Percentiles rank a stretch among this genome's conserved stretches.
Conservation (phyloP, 2,113 vertebrate species). For the Shinisaurus crocodilurus region DNA sequence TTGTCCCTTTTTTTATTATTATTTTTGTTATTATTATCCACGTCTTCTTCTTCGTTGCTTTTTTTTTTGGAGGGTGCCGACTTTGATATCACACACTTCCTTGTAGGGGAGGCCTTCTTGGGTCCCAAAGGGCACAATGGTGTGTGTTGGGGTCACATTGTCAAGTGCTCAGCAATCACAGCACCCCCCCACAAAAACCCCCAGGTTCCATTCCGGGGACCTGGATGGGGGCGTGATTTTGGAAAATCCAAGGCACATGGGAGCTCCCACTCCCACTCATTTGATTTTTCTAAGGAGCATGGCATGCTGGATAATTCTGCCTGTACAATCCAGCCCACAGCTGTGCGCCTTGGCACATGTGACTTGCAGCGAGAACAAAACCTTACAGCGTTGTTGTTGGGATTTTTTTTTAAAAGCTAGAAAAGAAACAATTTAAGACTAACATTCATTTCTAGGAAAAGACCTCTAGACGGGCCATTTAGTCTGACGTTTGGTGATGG, state of each 20-base stretch:
- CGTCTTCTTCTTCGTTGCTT: slow-evolving; percentile 37
- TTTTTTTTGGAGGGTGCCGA: slow-evolving; percentile 25
- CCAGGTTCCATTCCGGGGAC: background rate
- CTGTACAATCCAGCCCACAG: background rate
- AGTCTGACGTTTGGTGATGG: background rate
- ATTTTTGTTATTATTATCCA: slow-evolving; percentile 2
- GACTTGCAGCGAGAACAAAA: background rate
- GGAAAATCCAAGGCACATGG: background rate
- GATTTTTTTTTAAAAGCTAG: background rate
- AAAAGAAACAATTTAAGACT: background rate
- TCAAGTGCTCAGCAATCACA: background rate
- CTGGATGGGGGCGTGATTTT: background rate
- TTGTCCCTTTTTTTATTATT: slow-evolving; percentile 29
- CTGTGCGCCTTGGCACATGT: background rate
- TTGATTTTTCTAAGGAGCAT: background rate
- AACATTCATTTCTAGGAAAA: background rate
- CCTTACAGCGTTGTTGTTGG: background rate
- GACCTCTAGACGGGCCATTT: slow-evolving; percentile 12
- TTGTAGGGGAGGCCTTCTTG: background rate
- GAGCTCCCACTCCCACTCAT: background rate
- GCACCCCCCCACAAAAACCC: background rate
- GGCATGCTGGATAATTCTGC: background rate
- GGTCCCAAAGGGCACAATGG: background rate
- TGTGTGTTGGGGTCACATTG: background rate
- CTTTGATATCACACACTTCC: slow-evolving; percentile 15